Evolutionary conservation across 2,888 invertebrate species (phyloP), one percentile per base, ranked within the genome.

Genomic region (Dendrolimus pini): DNA sequence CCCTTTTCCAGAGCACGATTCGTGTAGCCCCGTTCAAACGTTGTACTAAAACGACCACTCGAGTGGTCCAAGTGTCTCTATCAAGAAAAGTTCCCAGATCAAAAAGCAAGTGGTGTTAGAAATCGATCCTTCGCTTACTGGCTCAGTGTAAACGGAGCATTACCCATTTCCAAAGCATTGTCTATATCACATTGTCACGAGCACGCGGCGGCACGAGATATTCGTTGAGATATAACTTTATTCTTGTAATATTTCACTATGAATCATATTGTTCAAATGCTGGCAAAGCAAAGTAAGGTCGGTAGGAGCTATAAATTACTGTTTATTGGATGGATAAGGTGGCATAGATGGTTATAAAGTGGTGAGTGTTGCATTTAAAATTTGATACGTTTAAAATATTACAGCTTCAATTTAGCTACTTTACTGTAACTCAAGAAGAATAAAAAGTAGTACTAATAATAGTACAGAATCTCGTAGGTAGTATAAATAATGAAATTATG

Each of bases 181-280:
- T 87, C 89, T 89, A 85, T 87, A 87, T 89, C 85, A 86, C 80
- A 84, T 84, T 88, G 89, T 89, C 89, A 88, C 74, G 74, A 84
- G 77, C 89, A 89, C 82, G 82, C 83, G 89, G 88, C 83, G 87
- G 82, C 83, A 83, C 83, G 77, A 83, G 83, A 83, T 86, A 85
- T 86, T 85, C 82, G 75, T 80, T 77, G 80, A 80, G 78, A 85
- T 83, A 85, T 86, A 84, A 83, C 82, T 85, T 84, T 83, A 86
- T 85, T 81, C 79, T 74, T 76, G 82, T 83, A 75, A 82, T 85
- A 85, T 83, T 81, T 83, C 72, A 80, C 72, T 74, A 76, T 77
- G 76, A 47, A 47, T 47, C 47, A 47, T 47, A 12, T 12, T 47
- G 47, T 47, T 47, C 12, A 47, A 30, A 47, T 47, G 47, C 47